Evolutionary conservation across 2,113 vertebrate genomes (phyloP).

Genomic region (Gavia stellata): DNA sequence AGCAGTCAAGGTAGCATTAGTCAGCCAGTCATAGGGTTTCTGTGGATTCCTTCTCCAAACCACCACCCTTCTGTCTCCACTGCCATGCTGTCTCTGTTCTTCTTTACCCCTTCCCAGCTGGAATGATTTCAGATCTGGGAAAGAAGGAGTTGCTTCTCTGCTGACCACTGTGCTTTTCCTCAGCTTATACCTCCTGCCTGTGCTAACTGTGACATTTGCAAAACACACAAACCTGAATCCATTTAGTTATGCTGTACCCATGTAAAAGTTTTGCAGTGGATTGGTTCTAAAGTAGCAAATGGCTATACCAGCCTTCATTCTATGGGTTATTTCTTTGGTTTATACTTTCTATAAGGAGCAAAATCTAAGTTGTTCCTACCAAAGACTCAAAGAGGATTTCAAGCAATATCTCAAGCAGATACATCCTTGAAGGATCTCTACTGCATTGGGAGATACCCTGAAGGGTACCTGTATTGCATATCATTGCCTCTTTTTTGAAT

Average conservation of each 20-base stretch:
- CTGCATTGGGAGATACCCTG: neutral
- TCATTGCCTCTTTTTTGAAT: neutral
- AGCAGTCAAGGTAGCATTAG: conserved; percentile 46
- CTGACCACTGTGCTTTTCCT: neutral
- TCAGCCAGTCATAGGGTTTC: neutral
- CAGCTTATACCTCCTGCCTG: neutral
- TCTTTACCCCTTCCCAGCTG: neutral
- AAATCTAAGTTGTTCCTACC: neutral
- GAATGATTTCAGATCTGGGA: neutral
- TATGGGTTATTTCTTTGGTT: neutral
- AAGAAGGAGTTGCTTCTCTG: conserved; percentile 11
- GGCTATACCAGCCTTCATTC: neutral
- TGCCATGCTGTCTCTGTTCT: neutral
- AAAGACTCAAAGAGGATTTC: neutral
- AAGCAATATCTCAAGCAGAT: neutral
- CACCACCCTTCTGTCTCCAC: neutral
- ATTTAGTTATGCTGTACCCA: neutral
- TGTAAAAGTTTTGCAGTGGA: neutral
- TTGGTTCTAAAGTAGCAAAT: neutral
- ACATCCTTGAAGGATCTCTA: neutral
- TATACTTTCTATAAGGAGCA: neutral
- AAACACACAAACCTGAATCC: conserved; percentile 13
- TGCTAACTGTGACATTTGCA: neutral
- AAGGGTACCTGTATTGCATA: neutral
- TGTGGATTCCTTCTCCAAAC: neutral